Evolutionary conservation across 2,888 invertebrate species (phyloP), one percentile per base, ranked within the genome.

Genomic region (Shargacucullia verbasci): DNA sequence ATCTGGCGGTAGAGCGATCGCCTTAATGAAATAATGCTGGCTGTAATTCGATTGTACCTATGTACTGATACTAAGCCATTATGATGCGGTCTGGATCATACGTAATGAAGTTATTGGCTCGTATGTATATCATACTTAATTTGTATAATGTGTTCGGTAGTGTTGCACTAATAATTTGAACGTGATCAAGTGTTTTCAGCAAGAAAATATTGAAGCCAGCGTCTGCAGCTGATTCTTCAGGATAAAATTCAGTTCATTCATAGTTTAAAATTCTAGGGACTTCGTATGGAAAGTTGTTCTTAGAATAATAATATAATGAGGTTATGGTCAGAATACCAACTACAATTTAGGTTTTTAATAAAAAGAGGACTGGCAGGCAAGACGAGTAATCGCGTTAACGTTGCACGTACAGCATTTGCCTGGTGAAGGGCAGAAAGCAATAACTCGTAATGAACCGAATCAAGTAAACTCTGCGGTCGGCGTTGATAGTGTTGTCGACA

Each of bases 11-110:
- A 74, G 62, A 70, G 70, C 63, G 62, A 76, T 64, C 74, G 66
- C 62, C 79, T 70, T 87, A 87, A 89, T 88, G 78, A 85, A 85
- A 83, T 86, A 83, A 85, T 83, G 73, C 72, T 76, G 73, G 67
- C 47, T 70, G 76, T 82, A 82, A 86, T 84, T 80, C 73, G 79
- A 83, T 83, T 84, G 49, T 61, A 41, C 49, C 45, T 61, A 68
- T 57, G 35, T 57, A 56, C 37, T 43, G 29, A 47, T 41, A 52
- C 38, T 55, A 49, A 46, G 48, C 57, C 11, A 48, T 39, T 50
- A 31, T 39, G 27, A 38, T 11, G n/a, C 6, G 11, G 12, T 47
- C 29, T 40, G 52, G 37, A 41, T 48, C 13, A 45, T 29, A 12
- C 12, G 12, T 31, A 53, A 59, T 59, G 12, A 46, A 45, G 15